phyloP scores from a whole-genome alignment of 2,888 invertebrate species.

The Julus scandinavius region DNA sequence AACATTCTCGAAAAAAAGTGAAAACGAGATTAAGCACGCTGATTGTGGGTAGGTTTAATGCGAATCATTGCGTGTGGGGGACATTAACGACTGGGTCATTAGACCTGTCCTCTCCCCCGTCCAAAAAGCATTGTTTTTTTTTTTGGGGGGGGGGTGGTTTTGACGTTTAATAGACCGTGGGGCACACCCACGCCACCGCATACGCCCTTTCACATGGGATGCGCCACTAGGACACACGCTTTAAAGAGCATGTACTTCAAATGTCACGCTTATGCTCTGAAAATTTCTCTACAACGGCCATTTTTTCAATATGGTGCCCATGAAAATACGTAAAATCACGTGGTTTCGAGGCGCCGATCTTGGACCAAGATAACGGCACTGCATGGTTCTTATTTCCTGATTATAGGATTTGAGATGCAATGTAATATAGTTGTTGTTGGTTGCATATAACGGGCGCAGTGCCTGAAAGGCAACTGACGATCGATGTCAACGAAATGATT shows the following conservation, averaged over 20 bases:
- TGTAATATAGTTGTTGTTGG: too few species aligned
- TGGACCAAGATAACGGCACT: too few species aligned
- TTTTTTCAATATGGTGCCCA: background rate
- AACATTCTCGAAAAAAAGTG: slow-evolving; percentile 5
- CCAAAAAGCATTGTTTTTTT: background rate
- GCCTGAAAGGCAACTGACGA: too few species aligned
- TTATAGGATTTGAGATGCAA: too few species aligned
- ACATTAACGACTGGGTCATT: slow-evolving; percentile 35
- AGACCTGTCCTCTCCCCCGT: background rate
- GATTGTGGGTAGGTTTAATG: slow-evolving; percentile 31
- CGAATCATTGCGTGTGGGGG: slow-evolving; percentile 26
- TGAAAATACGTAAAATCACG: too few species aligned
- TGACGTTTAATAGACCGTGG: background rate
- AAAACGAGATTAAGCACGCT: slow-evolving; percentile 16
- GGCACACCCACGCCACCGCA: background rate
- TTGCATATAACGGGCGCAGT: too few species aligned
- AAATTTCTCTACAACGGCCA: background rate
- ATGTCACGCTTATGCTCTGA: background rate
- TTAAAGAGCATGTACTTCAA: background rate
- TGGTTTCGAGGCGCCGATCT: too few species aligned
- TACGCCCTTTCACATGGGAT: background rate
- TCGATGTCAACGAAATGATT: too few species aligned
- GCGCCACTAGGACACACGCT: background rate
- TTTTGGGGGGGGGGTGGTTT: too few species aligned
- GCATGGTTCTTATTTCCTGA: too few species aligned